A percentile compares a stretch with the other conserved stretches of the same genome.
phyloP scores from a whole-genome alignment of 2,888 invertebrate genomes.

The Coenonympha arcania region DNA sequence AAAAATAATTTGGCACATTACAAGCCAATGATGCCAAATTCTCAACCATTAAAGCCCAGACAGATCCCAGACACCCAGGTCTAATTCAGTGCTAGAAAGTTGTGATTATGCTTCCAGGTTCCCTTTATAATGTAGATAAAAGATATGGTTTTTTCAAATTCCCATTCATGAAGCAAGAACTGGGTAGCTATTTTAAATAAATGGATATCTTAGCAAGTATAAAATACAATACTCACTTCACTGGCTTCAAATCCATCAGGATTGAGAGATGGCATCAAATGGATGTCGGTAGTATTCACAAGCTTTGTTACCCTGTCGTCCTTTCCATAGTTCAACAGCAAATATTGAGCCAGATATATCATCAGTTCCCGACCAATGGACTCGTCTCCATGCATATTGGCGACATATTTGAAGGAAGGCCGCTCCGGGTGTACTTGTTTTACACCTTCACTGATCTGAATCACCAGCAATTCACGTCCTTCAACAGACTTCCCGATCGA shows the following conservation, averaged over 20 bases:
- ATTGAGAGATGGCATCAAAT: slow-evolving; percentile 97
- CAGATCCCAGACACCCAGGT: no score
- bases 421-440: slow-evolving; percentile 71
- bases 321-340: slow-evolving; percentile 83
- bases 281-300: slow-evolving; percentile 91
- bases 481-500: slow-evolving; percentile 89
- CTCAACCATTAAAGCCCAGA: no score
- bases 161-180: no score
- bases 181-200: no score
- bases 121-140: no score
- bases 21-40: no score
- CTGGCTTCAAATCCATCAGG: slow-evolving; percentile 95
- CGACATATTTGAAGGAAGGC: slow-evolving; percentile 95
- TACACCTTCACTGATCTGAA: slow-evolving; percentile 86
- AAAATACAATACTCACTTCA: slow-evolving; percentile 66
- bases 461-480: slow-evolving; percentile 84
- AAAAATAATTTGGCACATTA: no score
- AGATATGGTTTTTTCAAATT: no score
- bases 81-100: no score
- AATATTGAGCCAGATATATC: slow-evolving; percentile 86
- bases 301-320: slow-evolving; percentile 81
- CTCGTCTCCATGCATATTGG: slow-evolving; percentile 98
- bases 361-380: slow-evolving; percentile 88
- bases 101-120: no score
- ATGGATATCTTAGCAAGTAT: not conserved